Base-by-base conservation (phyloP, 2,888 invertebrate genomes). In the Ichneumon xanthorius region DNA sequence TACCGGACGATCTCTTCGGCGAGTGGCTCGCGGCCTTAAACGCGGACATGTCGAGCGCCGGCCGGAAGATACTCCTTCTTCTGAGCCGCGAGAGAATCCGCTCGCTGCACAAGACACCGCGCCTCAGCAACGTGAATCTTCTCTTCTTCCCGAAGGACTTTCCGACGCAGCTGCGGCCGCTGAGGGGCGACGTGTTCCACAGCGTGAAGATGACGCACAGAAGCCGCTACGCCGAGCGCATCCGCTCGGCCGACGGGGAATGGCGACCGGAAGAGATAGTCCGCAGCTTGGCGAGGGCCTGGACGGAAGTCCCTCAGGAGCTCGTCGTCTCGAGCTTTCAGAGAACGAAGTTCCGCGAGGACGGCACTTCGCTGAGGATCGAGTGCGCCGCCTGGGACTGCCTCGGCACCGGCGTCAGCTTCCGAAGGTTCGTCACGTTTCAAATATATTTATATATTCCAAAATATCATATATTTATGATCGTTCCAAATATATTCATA, bases 171-270 rank as follows among this genome's bases (percentile, higher is more conserved):
- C 79, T 92, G 40, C 87, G 88, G 1, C 92, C 92, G 1, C 67
- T 92, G 3, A 87, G 89, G 33, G 89, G 89, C 5, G 90, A 92
- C 73, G 76, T 91, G 19, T 92, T 90, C 78, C 91, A 91, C 68
- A 90, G 80, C 71, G 76, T 92, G 3, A 92, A 92, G 80, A 92
- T 92, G 91, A 82, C 86, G 33, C 91, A 92, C 72, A 87, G 92
- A 37, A 77, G 80, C 37, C 81, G 85, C 30, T 90, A 88, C 77
- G 88, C 88, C 26, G 86, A 86, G 40, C 87, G 87, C 72, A 86
- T 88, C 6, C 84, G 86, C 33, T 80, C 80, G 26, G n/a, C 82
- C 6, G 75, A 80, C 55, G 6, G 7, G 4, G 68, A 82, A 14
- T 92, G 92, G 92, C 82, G 70, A 48, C 79, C 86, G 26, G 86